phyloP scores from a whole-genome alignment of 2,113 vertebrate species.

The Microtus montanus region DNA sequence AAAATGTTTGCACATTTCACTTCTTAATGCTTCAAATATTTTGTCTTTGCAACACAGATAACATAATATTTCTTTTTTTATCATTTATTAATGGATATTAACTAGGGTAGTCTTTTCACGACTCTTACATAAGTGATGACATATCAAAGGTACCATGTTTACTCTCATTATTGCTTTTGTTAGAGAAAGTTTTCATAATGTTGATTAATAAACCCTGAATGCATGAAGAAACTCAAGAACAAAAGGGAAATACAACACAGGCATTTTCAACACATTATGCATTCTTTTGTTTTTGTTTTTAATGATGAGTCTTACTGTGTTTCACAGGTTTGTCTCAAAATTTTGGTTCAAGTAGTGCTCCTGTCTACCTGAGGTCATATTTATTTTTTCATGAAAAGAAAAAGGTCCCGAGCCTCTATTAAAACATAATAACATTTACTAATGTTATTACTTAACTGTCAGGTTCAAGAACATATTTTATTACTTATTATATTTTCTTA shows the following conservation, averaged over 20 bases:
- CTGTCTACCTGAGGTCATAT: neutral
- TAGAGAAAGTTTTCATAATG: neutral
- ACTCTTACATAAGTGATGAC: neutral
- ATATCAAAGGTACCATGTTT: neutral
- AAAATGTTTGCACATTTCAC: neutral
- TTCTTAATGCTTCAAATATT: neutral
- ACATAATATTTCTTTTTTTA: neutral
- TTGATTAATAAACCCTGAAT: neutral
- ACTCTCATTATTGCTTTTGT: neutral
- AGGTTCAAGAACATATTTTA: neutral
- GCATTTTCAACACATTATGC: neutral
- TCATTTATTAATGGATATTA: neutral
- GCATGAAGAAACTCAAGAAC: neutral
- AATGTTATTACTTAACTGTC: neutral
- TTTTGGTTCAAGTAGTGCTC: neutral
- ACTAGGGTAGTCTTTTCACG: neutral
- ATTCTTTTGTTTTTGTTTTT: neutral
- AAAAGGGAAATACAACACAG: neutral
- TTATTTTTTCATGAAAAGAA: neutral
- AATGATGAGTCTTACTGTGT: neutral
- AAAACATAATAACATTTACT: conserved; percentile 21
- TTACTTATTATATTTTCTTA: neutral
- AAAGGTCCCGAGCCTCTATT: neutral
- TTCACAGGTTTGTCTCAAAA: neutral
- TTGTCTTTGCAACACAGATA: neutral